Conservation (phyloP, 2,113 vertebrate genomes). For the Vanacampus margaritifer region DNA sequence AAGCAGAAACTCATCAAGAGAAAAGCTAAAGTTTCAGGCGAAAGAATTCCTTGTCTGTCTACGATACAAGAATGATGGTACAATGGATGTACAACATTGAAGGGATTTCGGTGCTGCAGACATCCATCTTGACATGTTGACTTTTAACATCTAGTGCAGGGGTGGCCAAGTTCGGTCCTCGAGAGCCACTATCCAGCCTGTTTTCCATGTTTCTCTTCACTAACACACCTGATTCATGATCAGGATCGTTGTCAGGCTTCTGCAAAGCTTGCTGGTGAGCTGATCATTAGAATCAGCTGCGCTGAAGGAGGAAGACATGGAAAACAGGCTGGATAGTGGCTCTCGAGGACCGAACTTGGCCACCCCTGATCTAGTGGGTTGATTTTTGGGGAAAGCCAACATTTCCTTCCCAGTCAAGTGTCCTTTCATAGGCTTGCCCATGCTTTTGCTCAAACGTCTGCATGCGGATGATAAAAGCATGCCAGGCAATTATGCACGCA, state of each 20-base stretch:
- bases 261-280: too few species aligned
- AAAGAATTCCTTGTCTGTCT: constrained; percentile 9
- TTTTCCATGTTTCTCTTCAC: too few species aligned
- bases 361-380: too few species aligned
- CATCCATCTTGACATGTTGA: background rate
- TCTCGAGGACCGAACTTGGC: too few species aligned
- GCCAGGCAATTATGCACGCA: constrained; percentile 40
- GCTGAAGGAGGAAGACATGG: too few species aligned
- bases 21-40: constrained; percentile 6
- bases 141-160: background rate
- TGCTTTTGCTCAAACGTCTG: constrained; percentile 27
- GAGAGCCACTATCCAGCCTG: too few species aligned
- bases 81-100: background rate
- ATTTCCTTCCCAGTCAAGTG: background rate
- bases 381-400: too few species aligned
- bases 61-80: constrained; percentile 4
- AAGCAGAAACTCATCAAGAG: constrained; percentile 5
- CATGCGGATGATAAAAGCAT: constrained; percentile 12
- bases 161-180: too few species aligned
- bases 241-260: too few species aligned
- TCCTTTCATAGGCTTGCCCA: constrained; percentile 23
- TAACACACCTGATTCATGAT: too few species aligned
- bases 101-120: background rate
- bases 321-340: too few species aligned
- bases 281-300: too few species aligned